These are phyloP conservation scores for Hyaena hyaena DNA, from an alignment of 2,113 vertebrate genomes.

Conservation along the genomic window DNA sequence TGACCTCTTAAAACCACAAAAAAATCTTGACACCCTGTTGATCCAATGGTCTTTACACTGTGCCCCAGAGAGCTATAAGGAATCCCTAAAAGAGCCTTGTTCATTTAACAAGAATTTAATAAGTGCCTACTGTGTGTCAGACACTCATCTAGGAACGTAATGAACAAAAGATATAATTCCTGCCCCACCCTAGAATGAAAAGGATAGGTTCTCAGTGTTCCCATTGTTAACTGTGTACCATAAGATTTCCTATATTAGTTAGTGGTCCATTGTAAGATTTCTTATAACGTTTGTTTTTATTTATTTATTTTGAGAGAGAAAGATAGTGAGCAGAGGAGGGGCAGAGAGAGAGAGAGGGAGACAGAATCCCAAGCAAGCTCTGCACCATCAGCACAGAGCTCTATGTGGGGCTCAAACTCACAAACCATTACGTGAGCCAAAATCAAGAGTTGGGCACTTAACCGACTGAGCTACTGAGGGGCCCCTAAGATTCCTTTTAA, in stretches of 20 bases:
- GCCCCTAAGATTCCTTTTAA: background rate
- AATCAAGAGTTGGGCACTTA: no score
- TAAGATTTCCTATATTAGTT: background rate
- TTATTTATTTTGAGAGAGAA: no score
- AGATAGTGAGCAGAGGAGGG: no score
- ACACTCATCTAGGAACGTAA: background rate
- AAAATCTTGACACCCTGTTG: background rate
- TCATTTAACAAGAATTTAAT: background rate
- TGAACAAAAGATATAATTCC: background rate
- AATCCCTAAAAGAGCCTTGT: background rate
- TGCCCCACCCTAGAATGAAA: no score
- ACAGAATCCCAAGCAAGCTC: no score
- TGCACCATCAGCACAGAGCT: no score
- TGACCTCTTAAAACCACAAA: background rate
- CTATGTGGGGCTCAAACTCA: no score
- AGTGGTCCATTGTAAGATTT: background rate
- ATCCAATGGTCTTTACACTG: background rate
- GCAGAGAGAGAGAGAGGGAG: no score
- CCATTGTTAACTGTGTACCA: background rate
- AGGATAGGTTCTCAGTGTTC: background rate
- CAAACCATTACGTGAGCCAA: no score
- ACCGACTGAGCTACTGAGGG: no score
- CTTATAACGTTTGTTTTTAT: no score
- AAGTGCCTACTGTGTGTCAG: background rate
- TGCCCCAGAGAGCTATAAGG: background rate